A percentile compares a stretch with the other conserved stretches of the same genome.
Conservation (phyloP, 1,140 invertebrate genomes). For the Frieseomelitta varia region DNA sequence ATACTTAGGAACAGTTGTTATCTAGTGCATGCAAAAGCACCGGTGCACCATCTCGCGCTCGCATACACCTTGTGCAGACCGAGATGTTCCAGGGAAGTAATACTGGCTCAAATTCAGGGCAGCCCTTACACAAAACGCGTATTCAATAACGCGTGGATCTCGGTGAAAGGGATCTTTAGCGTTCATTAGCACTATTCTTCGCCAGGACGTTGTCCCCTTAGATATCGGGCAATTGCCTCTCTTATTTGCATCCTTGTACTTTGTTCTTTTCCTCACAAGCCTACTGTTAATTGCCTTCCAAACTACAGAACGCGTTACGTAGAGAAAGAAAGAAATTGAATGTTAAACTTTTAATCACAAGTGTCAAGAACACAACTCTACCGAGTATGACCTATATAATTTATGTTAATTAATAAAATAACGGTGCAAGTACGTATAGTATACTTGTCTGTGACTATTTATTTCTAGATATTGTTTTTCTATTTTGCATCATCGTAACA, state of each 20-base stretch:
- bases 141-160: conserved; percentile 40
- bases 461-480: too few species aligned
- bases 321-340: neutral
- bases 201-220: conserved; percentile 44
- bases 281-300: neutral
- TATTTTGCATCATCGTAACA: too few species aligned
- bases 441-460: too few species aligned
- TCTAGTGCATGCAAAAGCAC: conserved; percentile 61
- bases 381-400: too few species aligned
- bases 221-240: conserved; percentile 12
- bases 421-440: too few species aligned
- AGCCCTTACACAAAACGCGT: conserved; percentile 26
- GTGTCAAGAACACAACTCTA: too few species aligned
- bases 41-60: neutral
- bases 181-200: conserved; percentile 58
- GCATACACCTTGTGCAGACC: neutral
- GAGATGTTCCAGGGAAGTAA: neutral
- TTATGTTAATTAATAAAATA: too few species aligned
- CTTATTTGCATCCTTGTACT: neutral
- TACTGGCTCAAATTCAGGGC: conserved; percentile 47
- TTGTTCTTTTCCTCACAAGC: neutral
- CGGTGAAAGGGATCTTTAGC: conserved; percentile 31
- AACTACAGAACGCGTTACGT: too few species aligned
- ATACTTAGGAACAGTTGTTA: conserved; percentile 56
- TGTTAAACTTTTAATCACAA: too few species aligned